A percentile compares a stretch with the other conserved stretches of the same genome.
These are phyloP conservation scores for Acestrorhynchus altus DNA, from an alignment of 2,797 vertebrate genomes.

Conservation along the genomic window DNA sequence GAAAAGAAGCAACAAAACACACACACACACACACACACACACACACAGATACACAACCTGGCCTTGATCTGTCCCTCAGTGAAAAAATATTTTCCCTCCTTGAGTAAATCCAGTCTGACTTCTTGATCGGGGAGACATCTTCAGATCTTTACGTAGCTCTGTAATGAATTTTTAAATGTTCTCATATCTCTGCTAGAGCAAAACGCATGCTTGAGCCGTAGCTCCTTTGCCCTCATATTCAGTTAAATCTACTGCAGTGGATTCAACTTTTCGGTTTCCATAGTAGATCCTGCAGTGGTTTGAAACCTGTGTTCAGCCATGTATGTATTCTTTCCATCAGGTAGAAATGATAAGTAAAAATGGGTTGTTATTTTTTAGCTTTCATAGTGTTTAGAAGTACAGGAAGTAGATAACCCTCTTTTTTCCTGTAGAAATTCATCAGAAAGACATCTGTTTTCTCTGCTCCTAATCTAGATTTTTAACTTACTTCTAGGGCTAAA, in stretches of 20 bases:
- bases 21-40: neutral
- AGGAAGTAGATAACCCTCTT: neutral
- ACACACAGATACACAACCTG: neutral
- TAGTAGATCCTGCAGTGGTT: neutral
- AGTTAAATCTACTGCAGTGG: conserved; percentile 8
- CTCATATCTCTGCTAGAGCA: neutral
- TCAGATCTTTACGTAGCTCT: conserved; percentile 33
- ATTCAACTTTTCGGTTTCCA: neutral
- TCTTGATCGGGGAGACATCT: conserved; percentile 19
- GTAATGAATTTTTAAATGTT: conserved; percentile 55
- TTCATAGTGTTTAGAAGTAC: too few relatives aligned
- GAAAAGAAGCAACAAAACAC: conserved; percentile 3
- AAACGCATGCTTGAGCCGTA: neutral
- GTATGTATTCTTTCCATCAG: neutral
- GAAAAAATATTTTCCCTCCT: conserved; percentile 26
- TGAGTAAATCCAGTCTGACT: conserved; percentile 45
- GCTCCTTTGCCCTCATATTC: neutral
- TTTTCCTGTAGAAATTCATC: neutral
- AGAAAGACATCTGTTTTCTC: neutral
- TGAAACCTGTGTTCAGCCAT: neutral
- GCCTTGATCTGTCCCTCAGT: conserved; percentile 35
- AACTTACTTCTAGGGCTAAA: too few relatives aligned
- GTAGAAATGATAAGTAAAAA: neutral
- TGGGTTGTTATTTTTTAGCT: neutral
- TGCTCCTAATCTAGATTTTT: too few relatives aligned